phyloP scores from a whole-genome alignment of 2,888 invertebrate genomes.

The Conomelus anceps region DNA sequence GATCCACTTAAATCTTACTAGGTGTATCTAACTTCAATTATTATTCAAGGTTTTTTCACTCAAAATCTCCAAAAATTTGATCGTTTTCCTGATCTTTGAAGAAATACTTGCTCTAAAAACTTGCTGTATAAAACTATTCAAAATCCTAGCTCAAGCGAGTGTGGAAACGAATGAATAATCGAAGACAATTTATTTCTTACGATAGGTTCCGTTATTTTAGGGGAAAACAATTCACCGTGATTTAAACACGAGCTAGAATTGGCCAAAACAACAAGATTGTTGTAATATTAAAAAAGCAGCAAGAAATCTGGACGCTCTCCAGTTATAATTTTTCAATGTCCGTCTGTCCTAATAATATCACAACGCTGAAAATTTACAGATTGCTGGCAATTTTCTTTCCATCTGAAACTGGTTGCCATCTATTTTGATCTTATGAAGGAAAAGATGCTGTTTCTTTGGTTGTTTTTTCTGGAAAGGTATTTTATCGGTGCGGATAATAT shows the following conservation, averaged over 20 bases:
- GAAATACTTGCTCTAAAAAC: no score
- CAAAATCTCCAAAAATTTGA: background rate
- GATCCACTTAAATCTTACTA: no score
- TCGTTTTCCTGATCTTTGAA: background rate
- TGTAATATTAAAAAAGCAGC: background rate
- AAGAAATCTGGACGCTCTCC: background rate
- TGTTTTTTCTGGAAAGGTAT: background rate
- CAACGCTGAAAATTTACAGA: background rate
- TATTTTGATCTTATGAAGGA: background rate
- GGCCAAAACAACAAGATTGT: background rate
- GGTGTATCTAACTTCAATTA: no score
- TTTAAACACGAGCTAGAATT: background rate
- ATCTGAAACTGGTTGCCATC: background rate
- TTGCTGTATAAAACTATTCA: background rate
- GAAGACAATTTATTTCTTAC: background rate
- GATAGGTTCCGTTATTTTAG: background rate
- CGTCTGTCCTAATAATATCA: background rate
- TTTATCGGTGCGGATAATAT: background rate
- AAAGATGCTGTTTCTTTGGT: background rate
- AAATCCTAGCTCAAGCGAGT: no score
- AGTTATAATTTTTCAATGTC: background rate
- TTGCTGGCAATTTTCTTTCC: background rate
- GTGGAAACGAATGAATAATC: background rate
- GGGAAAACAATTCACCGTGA: background rate
- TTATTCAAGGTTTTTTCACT: no score